phyloP scores from a whole-genome alignment of 23 tunicate species.

The Aplidium turbinatum region DNA sequence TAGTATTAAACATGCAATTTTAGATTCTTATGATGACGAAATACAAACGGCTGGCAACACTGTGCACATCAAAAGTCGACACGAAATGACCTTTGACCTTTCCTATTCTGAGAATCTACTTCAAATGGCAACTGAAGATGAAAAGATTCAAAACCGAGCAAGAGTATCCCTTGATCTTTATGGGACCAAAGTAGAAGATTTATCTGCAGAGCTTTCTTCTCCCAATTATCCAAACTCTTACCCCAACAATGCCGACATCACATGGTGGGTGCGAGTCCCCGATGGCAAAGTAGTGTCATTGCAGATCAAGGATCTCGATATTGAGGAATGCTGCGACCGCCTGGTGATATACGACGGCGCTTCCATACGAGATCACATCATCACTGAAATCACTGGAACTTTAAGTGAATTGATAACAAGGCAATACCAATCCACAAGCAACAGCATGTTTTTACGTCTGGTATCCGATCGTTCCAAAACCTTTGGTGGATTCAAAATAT shows the following conservation, averaged over 20 bases:
- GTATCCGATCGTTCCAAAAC: conserved; percentile 22
- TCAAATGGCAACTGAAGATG: conserved; percentile 2
- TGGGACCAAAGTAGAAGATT: conserved; percentile 4
- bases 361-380: background rate
- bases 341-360: conserved; percentile 29
- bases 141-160: conserved; percentile 17
- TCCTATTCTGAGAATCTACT: conserved; percentile 1
- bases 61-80: conserved; percentile 16
- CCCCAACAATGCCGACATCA: conserved; percentile 49
- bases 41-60: background rate
- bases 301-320: conserved; percentile 1
- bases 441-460: conserved; percentile 23
- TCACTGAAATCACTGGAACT: background rate
- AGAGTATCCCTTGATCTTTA: conserved; percentile 8
- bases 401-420: background rate
- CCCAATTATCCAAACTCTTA: conserved; percentile 54
- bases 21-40: background rate
- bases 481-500: conserved; percentile 18
- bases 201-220: conserved; percentile 37
- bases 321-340: conserved; percentile 29
- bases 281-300: conserved; percentile 2
- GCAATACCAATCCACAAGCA: background rate
- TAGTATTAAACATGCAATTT: background rate
- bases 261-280: conserved; percentile 35
- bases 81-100: conserved; percentile 26